Evolutionary conservation across 2,888 invertebrate species (phyloP), one percentile per base, ranked within the genome.

Genomic region (Labia minor): DNA sequence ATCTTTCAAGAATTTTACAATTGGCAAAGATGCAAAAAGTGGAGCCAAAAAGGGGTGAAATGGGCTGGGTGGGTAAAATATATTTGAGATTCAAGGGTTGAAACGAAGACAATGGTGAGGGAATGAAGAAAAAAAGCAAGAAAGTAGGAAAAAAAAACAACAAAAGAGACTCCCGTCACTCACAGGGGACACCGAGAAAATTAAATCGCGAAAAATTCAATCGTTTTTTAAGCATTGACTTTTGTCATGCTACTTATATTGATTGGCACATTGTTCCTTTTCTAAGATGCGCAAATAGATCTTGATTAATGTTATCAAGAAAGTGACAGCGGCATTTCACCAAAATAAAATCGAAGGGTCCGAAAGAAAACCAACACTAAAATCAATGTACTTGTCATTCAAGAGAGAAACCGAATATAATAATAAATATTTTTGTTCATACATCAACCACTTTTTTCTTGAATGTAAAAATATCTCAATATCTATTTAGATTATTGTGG

Each of bases 1-100:
- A 49, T 49, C 49, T 49, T 49, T 49, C 49, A 49, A 49, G 49
- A 49, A 49, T 49, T 49, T 49, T 49, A 49, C 49, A 49, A 49
- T 49, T 49, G 49, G 49, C 49, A 49, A 49, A 16, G 49, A 49
- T 49, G 49, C 49, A 49, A 49, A 49, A 49, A 49, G n/a, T 49
- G 49, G 49, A 49, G 49, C 49, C 49, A 49, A 49, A 49, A 49
- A 26, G 26, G 26, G 26, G 26, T 26, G 26, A 26, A 26, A 26
- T 26, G 49, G 49, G 49, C 14, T 49, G 49, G 16, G 49, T 49
- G 49, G 49, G 49, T 49, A 14, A 49, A 49, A 49, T 49, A 49
- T 49, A 49, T 49, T 49, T 49, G 49, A 49, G 49, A 49, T 4
- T 49, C 49, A 49, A 49, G 49, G 49, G 49, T 49, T 49, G 49